A percentile compares a stretch with the other conserved stretches of the same genome.
These are phyloP conservation scores for Dasypogon diadema DNA, from an alignment of 2,888 invertebrate genomes.

Conservation along the genomic window DNA sequence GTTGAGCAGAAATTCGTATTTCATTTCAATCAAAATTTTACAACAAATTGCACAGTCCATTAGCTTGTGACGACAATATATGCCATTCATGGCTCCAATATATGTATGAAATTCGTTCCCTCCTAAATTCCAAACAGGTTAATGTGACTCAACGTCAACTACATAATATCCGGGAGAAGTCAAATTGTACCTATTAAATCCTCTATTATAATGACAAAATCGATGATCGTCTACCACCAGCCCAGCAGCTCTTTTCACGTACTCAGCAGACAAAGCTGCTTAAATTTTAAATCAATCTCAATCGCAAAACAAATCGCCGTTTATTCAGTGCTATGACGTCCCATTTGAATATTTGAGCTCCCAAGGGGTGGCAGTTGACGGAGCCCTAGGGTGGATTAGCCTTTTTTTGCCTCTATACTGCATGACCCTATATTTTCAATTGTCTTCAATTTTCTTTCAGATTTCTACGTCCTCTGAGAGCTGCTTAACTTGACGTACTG, in stretches of 20 bases:
- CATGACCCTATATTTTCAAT: constrained; percentile 48
- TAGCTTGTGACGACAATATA: too few relatives aligned
- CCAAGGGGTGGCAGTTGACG: constrained; percentile 22
- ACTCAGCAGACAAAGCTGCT: constrained; percentile 44
- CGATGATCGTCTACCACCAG: constrained; percentile 17
- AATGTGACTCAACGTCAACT: neutral
- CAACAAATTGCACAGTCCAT: too few relatives aligned
- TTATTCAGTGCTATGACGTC: constrained; percentile 49
- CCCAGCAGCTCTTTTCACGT: constrained; percentile 35
- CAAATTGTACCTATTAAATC: constrained; percentile 39
- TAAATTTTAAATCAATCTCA: constrained; percentile 50
- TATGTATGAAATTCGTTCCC: neutral
- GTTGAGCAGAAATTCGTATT: too few relatives aligned
- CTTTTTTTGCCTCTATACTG: constrained; percentile 10
- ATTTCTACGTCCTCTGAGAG: constrained; percentile 34
- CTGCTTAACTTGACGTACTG: constrained; percentile 13
- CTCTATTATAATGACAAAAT: constrained; percentile 37
- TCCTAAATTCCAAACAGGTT: neutral
- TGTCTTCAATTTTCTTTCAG: constrained; percentile 48
- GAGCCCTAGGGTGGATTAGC: constrained; percentile 43
- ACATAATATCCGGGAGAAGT: neutral
- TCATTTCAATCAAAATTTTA: too few relatives aligned
- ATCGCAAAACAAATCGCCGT: constrained; percentile 48
- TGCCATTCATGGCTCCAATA: too few relatives aligned
- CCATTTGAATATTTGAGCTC: constrained; percentile 50